A percentile compares a stretch with the other conserved stretches of the same genome.
Conservation (phyloP, 2,888 invertebrate species). For the Erebia aethiops region DNA sequence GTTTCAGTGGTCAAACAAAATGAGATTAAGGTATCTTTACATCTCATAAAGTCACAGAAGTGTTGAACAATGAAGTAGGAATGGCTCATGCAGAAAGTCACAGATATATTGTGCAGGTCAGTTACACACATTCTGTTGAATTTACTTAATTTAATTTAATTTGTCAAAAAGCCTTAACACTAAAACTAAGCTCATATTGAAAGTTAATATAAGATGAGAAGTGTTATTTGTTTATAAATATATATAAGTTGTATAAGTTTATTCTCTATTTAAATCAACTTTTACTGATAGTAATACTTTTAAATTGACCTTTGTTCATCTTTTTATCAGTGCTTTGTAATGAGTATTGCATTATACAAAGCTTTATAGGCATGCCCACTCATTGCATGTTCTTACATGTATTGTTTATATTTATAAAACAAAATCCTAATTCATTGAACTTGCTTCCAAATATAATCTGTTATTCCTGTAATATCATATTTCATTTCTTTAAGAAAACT, state of each 20-base stretch:
- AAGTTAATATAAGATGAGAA: background rate
- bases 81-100: constrained; percentile 85
- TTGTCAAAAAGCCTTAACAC: background rate
- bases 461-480: background rate
- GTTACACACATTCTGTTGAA: constrained; percentile 42
- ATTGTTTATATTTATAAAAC: constrained; percentile 1
- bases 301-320: constrained; percentile 39
- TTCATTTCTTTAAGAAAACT: background rate
- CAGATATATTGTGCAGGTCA: constrained; percentile 90
- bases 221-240: constrained; percentile 16
- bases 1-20: constrained; percentile 44
- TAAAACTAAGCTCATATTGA: background rate
- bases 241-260: constrained; percentile 20
- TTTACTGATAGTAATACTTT: constrained; percentile 37
- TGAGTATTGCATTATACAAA: constrained; percentile 11
- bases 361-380: background rate
- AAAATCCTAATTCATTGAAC: background rate
- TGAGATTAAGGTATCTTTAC: constrained; percentile 54
- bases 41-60: constrained; percentile 54
- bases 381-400: constrained; percentile 1
- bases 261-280: constrained; percentile 32
- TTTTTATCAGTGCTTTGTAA: constrained; percentile 36
- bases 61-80: constrained; percentile 73
- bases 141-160: background rate
- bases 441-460: background rate